phyloP scores from a whole-genome alignment of 2,888 invertebrate genomes.

The Amblyteles armatorius region DNA sequence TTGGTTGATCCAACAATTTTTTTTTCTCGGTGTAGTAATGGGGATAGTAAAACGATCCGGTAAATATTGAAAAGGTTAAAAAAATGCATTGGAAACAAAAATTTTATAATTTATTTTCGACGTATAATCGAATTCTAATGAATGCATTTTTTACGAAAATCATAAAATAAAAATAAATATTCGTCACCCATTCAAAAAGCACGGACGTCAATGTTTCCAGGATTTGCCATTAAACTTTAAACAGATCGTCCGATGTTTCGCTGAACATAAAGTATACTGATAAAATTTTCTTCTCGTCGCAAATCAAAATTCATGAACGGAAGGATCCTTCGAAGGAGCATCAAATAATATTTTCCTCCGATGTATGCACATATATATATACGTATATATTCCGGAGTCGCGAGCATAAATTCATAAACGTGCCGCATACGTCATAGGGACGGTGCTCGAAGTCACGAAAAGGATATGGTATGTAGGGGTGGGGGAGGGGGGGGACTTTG shows the following conservation, averaged over 20 bases:
- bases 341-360: slow-evolving; percentile 12
- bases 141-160: neutral
- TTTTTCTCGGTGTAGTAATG: no score
- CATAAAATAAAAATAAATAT: neutral
- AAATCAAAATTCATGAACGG: neutral
- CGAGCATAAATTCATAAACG: slow-evolving; percentile 62
- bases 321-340: neutral
- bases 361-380: neutral
- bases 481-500: neutral
- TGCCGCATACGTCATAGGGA: slow-evolving; percentile 59
- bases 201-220: no score
- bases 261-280: neutral
- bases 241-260: neutral
- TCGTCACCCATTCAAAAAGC: neutral
- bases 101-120: no score
- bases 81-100: neutral
- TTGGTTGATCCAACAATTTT: no score
- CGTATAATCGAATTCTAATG: neutral
- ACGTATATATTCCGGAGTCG: slow-evolving; percentile 17
- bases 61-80: neutral
- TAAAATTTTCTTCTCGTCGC: neutral
- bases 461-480: slow-evolving; percentile 10
- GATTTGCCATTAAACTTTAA: no score
- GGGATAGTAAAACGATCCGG: neutral
- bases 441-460: slow-evolving; percentile 50